Base-by-base conservation (phyloP, 2,113 vertebrate genomes). In the Rhadina sibilatrix region DNA sequence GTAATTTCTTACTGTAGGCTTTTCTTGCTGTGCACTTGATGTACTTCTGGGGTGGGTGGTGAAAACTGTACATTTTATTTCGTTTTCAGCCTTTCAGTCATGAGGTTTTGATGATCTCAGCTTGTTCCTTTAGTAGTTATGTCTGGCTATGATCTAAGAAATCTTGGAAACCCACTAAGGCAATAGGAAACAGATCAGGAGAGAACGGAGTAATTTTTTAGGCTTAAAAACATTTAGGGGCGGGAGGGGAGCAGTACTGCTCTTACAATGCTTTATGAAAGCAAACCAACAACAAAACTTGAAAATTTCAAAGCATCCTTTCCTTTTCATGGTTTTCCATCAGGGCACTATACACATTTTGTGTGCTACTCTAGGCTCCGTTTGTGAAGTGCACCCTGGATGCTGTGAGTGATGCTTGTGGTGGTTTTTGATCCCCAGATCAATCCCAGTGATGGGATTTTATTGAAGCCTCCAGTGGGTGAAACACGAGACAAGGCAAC, bases 11-110 rank as follows among this genome's bases (percentile, higher is more conserved):
- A 78, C 87, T 28, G 7, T 46, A 87, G 95, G 83, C 89, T 95
- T 96, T 95, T 95, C 96, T 94, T 83, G 70, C 97, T 96, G 96
- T 93, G 92, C 83, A 68, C 77, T 66, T 95, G 94, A 91, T 96
- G 90, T 89, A 70, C 83, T 96, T 97, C 94, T 94, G 44, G 86
- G 90, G 96, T 96, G 80, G 87, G 89, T 31, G 60, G 91, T 92
- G 83, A 86, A 83, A 70, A 91, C 93, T 54, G 83, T 87, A 64
- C 81, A 76, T 94, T 95, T 96, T 97, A 96, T 97, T 97, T 97
- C 96, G 95, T 96, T 96, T 94, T 82, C 81, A 83, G 70, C 61
- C 22, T 92, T 96, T 89, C 71, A 95, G 61, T 94, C 64, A 59
- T 85, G 92, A 96, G 95, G 93, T 94, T 97, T 97, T 95, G 89